Percentiles rank a stretch among this genome's conserved stretches.
These are phyloP conservation scores for Philereme vetulata DNA, from an alignment of 2,888 invertebrate genomes.

Conservation along the genomic window DNA sequence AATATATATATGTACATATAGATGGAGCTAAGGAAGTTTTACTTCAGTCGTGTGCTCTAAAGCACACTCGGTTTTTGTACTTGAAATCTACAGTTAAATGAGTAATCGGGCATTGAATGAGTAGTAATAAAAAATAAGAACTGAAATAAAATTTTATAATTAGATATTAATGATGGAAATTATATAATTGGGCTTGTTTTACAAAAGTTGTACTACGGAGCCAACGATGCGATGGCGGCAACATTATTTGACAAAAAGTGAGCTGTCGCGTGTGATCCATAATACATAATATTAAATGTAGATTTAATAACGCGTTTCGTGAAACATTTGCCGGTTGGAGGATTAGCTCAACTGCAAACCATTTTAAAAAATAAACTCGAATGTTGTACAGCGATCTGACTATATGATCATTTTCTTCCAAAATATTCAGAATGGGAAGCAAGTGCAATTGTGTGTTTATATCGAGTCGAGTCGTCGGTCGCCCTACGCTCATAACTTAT, in stretches of 20 bases:
- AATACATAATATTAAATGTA: no score
- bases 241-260: neutral
- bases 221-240: neutral
- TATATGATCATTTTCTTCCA: conserved; percentile 7
- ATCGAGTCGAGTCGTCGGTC: conserved; percentile 15
- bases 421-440: conserved; percentile 28
- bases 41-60: no score
- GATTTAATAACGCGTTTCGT: no score
- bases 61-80: no score
- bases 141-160: conserved; percentile 34
- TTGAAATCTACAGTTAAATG: conserved; percentile 21
- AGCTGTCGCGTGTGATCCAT: no score
- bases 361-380: no score
- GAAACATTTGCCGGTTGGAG: no score
- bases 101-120: conserved; percentile 28
- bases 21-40: no score
- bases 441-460: conserved; percentile 41
- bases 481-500: conserved; percentile 24
- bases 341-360: no score
- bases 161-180: conserved; percentile 34
- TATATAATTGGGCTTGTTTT: conserved; percentile 17
- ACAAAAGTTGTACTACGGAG: conserved; percentile 7
- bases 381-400: no score
- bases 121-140: conserved; percentile 35
- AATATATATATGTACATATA: no score